phyloP scores from a whole-genome alignment of 2,888 invertebrate species.

The Pseudoips prasinana region DNA sequence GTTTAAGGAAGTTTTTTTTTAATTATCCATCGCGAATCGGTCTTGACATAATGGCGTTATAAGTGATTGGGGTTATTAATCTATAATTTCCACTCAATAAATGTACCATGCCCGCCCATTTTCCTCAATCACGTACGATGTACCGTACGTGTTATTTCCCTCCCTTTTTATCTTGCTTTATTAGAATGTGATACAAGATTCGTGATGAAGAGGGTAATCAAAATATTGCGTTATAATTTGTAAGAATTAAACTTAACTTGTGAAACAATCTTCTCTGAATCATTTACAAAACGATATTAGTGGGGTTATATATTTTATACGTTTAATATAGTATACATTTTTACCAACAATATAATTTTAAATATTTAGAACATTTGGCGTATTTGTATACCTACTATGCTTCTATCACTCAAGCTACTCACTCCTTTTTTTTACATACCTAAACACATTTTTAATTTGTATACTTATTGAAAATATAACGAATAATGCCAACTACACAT shows the following conservation, averaged over 20 bases:
- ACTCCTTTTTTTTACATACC: too few species aligned
- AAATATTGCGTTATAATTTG: constrained; percentile 24
- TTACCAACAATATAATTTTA: too few species aligned
- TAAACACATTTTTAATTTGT: too few species aligned
- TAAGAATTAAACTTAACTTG: constrained; percentile 12
- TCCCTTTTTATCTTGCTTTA: constrained; percentile 15
- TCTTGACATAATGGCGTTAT: constrained; percentile 42
- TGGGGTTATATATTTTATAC: neutral
- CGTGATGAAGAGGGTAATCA: constrained; percentile 17
- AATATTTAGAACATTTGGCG: too few species aligned
- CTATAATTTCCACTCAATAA: constrained; percentile 55
- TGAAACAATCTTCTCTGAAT: constrained; percentile 10
- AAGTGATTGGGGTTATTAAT: constrained; percentile 55
- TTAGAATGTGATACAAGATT: constrained; percentile 14
- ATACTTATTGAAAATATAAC: too few species aligned
- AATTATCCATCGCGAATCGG: constrained; percentile 33
- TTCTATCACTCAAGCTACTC: too few species aligned
- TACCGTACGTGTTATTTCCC: constrained; percentile 14
- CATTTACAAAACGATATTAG: constrained; percentile 8
- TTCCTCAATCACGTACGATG: constrained; percentile 32
- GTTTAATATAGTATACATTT: too few species aligned
- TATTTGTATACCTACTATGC: too few species aligned
- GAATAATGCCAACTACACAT: too few species aligned
- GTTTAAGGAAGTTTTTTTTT: too few species aligned
- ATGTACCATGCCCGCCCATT: constrained; percentile 42